Evolutionary conservation across 2,888 invertebrate species (phyloP).

Genomic region (Caenorhabditis panamensis): DNA sequence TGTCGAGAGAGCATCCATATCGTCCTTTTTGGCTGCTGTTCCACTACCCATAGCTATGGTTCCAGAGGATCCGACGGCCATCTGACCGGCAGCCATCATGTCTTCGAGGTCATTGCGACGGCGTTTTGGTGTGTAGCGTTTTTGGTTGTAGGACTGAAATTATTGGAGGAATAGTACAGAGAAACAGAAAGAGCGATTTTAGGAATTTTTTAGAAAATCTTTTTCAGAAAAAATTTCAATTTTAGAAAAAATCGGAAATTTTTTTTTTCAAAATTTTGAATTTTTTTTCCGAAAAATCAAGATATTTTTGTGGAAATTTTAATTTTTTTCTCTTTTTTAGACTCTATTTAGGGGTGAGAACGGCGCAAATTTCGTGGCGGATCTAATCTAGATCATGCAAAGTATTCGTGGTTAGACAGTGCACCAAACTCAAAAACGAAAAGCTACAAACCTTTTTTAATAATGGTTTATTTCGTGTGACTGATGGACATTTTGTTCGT

Average conservation of each 20-base stretch:
- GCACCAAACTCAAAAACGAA: too few species aligned
- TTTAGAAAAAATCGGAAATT: neutral
- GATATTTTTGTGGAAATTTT: neutral
- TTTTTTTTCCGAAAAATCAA: neutral
- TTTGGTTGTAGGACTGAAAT: slow-evolving; percentile 77
- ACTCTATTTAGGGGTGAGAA: too few species aligned
- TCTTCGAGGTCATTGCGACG: slow-evolving; percentile 67
- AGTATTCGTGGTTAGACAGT: too few species aligned
- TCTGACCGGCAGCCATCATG: slow-evolving; percentile 55
- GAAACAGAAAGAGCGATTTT: too few species aligned
- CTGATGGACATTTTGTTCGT: too few species aligned
- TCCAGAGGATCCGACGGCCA: slow-evolving; percentile 54
- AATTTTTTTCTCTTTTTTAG: too few species aligned
- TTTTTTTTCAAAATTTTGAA: neutral
- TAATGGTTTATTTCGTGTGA: too few species aligned
- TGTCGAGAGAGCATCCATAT: slow-evolving; percentile 76
- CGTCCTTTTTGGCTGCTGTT: slow-evolving; percentile 66
- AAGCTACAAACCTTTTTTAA: too few species aligned
- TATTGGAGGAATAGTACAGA: neutral
- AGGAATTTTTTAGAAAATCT: too few species aligned
- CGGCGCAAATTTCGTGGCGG: too few species aligned
- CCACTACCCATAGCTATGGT: slow-evolving; percentile 52
- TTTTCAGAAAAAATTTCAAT: too few species aligned
- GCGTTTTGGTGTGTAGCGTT: slow-evolving; percentile 80
- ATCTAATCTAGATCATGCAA: too few species aligned